Evolutionary conservation across 2,113 vertebrate genomes (phyloP).

Genomic region (Phocoena phocoena): DNA sequence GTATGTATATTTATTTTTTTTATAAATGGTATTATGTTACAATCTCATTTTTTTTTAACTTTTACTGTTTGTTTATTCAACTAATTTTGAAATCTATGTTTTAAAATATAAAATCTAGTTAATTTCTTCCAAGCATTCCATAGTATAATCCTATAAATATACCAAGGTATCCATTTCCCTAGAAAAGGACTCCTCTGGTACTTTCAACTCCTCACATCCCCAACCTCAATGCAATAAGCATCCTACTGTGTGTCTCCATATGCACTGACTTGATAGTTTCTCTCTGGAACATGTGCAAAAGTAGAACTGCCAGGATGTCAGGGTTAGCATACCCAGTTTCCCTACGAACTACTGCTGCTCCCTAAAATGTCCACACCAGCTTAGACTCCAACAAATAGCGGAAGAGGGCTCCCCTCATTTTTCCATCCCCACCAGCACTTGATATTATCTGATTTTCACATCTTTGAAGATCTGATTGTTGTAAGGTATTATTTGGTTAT

Average conservation of each 20-base stretch:
- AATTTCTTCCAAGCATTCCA: background rate
- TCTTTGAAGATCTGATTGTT: background rate
- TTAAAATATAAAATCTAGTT: slow-evolving; percentile 13
- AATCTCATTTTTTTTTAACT: background rate
- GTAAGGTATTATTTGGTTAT: background rate
- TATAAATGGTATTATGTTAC: background rate
- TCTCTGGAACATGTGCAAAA: background rate
- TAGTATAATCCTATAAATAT: background rate
- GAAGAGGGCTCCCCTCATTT: background rate
- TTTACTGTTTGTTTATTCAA: slow-evolving; percentile 3
- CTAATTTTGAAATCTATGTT: background rate
- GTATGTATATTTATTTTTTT: background rate
- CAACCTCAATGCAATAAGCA: background rate
- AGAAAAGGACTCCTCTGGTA: background rate
- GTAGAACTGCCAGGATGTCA: background rate
- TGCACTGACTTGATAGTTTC: background rate
- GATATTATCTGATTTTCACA: background rate
- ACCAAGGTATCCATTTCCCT: background rate
- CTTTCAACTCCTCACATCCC: background rate
- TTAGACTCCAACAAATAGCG: background rate
- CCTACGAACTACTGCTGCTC: background rate
- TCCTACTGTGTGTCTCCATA: background rate
- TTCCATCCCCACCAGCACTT: background rate
- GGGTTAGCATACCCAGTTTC: background rate
- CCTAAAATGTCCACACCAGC: background rate